Percentiles rank a stretch among this genome's conserved stretches.
Evolutionary conservation across 2,113 vertebrate genomes (phyloP).

Genomic region (Ariopsis seemanni): DNA sequence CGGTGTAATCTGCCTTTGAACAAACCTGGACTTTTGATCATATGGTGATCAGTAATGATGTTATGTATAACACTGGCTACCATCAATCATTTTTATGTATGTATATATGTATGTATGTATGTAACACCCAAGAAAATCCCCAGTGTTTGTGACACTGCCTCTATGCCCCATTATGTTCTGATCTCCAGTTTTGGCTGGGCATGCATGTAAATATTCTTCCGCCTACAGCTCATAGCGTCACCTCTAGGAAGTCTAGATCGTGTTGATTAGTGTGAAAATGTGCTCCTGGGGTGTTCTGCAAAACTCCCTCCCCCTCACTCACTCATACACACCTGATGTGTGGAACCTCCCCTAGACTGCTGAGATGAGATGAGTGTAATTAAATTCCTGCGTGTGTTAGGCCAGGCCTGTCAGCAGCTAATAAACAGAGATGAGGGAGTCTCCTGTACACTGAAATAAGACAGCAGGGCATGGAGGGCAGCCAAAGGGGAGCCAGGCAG

Average conservation of each 20-base stretch:
- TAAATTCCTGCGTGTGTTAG: conserved; percentile 73
- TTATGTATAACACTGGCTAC: conserved; percentile 9
- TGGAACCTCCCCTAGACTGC: conserved; percentile 61
- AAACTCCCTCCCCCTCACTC: conserved; percentile 41
- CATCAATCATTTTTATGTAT: not conserved
- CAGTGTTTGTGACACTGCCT: not conserved
- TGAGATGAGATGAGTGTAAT: conserved; percentile 69
- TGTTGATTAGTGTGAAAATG: conserved; percentile 56
- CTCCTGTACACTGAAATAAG: conserved; percentile 64
- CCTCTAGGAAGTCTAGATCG: conserved; percentile 40
- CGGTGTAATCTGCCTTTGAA: conserved; percentile 22
- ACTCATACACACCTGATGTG: conserved; percentile 61
- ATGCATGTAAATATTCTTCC: conserved; percentile 42
- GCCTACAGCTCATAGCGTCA: conserved; percentile 36
- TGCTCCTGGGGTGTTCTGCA: conserved; percentile 46
- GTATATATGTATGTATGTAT: not conserved
- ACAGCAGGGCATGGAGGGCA: conserved; percentile 61
- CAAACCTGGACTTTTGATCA: conserved; percentile 36
- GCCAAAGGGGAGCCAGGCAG: conserved; percentile 24
- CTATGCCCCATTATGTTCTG: conserved; percentile 16
- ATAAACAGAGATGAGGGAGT: conserved; percentile 59
- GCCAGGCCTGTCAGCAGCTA: conserved; percentile 62
- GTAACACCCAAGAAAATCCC: conserved; percentile 5
- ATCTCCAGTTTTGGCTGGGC: not conserved
- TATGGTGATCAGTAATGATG: conserved; percentile 20